Base-by-base conservation (phyloP, 2,797 vertebrate genomes). In the Glyptemys insculpta region DNA sequence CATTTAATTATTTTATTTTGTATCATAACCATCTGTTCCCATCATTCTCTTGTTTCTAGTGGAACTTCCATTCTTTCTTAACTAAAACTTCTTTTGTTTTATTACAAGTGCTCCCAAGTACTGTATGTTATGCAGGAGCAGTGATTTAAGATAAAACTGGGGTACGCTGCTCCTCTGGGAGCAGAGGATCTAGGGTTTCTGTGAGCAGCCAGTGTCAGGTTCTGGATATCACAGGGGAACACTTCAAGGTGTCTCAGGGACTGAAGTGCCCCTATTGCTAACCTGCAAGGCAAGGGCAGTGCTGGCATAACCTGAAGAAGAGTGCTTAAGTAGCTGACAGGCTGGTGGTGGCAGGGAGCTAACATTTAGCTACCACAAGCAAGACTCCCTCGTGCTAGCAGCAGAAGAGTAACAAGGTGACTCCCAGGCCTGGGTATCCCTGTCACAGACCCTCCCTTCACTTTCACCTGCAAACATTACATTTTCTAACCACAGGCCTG, bases 381-480 rank as follows among this genome's bases (percentile, higher is more conserved):
- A 23, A 72, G 65, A 72, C 5, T 37, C 65, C n/a, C 65, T 72
- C 8, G 0, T 37, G 19, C 3, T 41, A 37, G 65, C n/a, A 34
- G 62, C n/a, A 72, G n/a, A 19, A 34, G 9, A 10, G n/a, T 68
- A 68, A 68, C 16, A 37, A 37, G 18, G 65, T 72, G n/a, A 37
- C n/a, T 72, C 19, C 3, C 18, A 37, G 9, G 10, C 10, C 65
- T 72, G 65, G n/a, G n/a, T 21, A 21, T 37, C 65, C 65, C n/a
- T 37, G n/a, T 37, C 65, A 34, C 65, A 68, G 19, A 90, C 92
- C 83, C 27, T 78, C 12, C 6, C 21, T 27, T 78, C 41, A 44
- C 74, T 29, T 85, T 88, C 62, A 29, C 27, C 34, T 25, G 31
- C 76, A 96, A 94, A 96, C 92, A 94, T 83, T 93, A 96, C 68